Conservation (phyloP, 1,140 invertebrate genomes). For the Sweltsa coloradensis region DNA sequence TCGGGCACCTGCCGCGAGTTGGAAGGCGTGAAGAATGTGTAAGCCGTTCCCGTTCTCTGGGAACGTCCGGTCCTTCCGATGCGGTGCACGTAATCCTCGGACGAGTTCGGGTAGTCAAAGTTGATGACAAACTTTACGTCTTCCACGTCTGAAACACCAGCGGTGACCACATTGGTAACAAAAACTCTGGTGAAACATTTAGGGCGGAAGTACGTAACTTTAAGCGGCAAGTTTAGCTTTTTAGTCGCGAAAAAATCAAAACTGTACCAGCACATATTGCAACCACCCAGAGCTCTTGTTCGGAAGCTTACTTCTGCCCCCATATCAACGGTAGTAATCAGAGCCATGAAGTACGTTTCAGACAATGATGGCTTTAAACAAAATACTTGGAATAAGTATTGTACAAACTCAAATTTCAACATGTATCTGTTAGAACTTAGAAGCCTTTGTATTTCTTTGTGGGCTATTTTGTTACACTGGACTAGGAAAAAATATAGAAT, state of each 20-base stretch:
- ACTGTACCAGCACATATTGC: not conserved
- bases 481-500: too few relatives aligned
- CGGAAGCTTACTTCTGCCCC: too few relatives aligned
- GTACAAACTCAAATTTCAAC: not conserved
- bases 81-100: conserved; percentile 85
- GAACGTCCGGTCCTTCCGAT: conserved; percentile 80
- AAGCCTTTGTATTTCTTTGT: too few relatives aligned
- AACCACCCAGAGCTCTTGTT: too few relatives aligned
- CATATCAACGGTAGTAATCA: too few relatives aligned
- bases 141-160: conserved; percentile 58
- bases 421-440: too few relatives aligned
- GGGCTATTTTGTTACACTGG: too few relatives aligned
- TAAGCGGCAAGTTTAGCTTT: not conserved
- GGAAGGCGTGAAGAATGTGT: conserved; percentile 74
- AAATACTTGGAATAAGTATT: not conserved
- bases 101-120: conserved; percentile 81
- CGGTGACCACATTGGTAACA: too few relatives aligned
- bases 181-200: too few relatives aligned
- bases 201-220: too few relatives aligned
- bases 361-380: too few relatives aligned
- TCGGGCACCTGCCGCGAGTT: conserved; percentile 64
- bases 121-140: conserved; percentile 91
- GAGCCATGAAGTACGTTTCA: too few relatives aligned
- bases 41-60: conserved; percentile 72
- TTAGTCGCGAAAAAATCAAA: not conserved